A percentile compares a stretch with the other conserved stretches of the same genome.
These are phyloP conservation scores for Drosophila paramelanica DNA, from an alignment of 2,888 invertebrate genomes.

Conservation along the genomic window DNA sequence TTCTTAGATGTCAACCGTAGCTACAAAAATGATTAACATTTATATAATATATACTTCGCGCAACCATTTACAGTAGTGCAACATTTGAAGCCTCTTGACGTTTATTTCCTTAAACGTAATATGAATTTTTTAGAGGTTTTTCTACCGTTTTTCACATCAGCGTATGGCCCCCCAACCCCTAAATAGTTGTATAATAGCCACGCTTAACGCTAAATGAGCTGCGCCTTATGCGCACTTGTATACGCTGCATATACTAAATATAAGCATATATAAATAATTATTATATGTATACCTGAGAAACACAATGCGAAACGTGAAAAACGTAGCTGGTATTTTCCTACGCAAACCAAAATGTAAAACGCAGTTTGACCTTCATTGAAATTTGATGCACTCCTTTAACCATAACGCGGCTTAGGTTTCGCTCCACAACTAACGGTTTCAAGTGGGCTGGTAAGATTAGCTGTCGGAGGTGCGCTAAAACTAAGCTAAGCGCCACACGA, in stretches of 20 bases:
- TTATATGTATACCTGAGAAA: constrained; percentile 32
- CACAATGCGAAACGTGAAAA: constrained; percentile 61
- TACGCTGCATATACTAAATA: constrained; percentile 10
- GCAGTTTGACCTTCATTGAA: constrained; percentile 75
- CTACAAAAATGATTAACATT: neutral
- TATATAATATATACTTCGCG: neutral
- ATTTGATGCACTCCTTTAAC: constrained; percentile 57
- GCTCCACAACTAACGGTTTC: neutral
- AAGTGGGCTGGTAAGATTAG: neutral
- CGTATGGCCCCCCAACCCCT: neutral
- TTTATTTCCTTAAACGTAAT: constrained; percentile 43
- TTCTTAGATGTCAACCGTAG: neutral
- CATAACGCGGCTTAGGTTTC: constrained; percentile 39
- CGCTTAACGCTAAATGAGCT: constrained; percentile 70
- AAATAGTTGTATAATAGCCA: constrained; percentile 58
- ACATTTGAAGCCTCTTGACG: constrained; percentile 1
- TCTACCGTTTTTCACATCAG: constrained; percentile 11
- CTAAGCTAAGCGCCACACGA: constrained; percentile 51
- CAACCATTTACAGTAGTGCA: neutral
- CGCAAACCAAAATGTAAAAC: constrained; percentile 50
- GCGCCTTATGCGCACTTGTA: constrained; percentile 72
- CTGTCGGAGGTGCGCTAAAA: neutral
- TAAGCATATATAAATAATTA: constrained; percentile 7
- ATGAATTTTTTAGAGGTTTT: constrained; percentile 15
- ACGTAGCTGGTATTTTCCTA: constrained; percentile 46